Evolutionary conservation across 1,140 invertebrate species (phyloP).

Genomic region (Ostrea edulis): DNA sequence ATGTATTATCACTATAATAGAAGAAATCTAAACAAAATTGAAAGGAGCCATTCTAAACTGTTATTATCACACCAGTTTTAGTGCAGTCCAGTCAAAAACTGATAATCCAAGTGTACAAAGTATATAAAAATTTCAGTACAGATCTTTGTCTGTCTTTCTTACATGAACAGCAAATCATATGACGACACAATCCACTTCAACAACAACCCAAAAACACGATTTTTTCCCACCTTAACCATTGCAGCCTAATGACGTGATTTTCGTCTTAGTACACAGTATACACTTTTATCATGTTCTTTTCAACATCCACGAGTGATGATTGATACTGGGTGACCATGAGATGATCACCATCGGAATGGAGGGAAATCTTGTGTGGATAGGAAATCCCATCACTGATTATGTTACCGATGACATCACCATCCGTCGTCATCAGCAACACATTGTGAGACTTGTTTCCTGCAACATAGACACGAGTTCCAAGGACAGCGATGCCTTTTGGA

Average conservation of each 20-base stretch:
- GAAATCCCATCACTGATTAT: constrained; percentile 59
- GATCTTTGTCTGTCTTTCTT: too few species aligned
- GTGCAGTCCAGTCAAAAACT: too few species aligned
- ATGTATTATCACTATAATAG: too few species aligned
- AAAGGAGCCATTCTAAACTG: too few species aligned
- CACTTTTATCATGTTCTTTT: constrained; percentile 60
- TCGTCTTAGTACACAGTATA: constrained; percentile 45
- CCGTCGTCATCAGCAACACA: constrained; percentile 55
- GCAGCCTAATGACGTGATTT: background rate
- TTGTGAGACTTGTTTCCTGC: constrained; percentile 60
- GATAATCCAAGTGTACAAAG: too few species aligned
- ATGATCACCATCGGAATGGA: constrained; percentile 56
- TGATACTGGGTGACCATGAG: constrained; percentile 58
- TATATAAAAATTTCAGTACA: too few species aligned
- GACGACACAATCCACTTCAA: background rate
- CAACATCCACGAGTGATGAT: constrained; percentile 58
- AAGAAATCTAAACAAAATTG: too few species aligned
- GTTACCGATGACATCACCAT: constrained; percentile 61
- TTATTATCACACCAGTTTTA: too few species aligned
- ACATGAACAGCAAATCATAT: too few species aligned
- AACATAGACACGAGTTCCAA: constrained; percentile 59
- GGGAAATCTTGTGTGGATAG: constrained; percentile 58
- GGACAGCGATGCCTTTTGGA: constrained; percentile 58
- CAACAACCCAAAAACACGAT: background rate
- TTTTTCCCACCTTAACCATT: background rate